Percentiles rank a stretch among this genome's conserved stretches.
Conservation (phyloP, 2,113 vertebrate species). For the Ahaetulla prasina region DNA sequence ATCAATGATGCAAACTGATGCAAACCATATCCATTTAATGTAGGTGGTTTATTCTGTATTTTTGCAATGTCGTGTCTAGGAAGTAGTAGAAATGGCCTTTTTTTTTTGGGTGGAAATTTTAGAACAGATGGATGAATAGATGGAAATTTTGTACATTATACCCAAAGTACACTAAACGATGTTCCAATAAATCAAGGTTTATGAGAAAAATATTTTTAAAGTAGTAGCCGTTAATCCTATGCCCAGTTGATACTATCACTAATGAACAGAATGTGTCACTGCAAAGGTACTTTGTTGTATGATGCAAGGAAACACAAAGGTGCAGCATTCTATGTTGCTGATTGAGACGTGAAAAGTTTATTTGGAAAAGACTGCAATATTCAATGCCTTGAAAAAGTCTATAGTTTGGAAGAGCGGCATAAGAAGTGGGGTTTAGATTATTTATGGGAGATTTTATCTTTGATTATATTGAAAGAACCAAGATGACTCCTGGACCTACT, state of each 20-base stretch:
- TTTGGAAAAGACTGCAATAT: conserved; percentile 65
- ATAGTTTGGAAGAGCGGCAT: conserved; percentile 54
- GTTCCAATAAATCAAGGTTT: neutral
- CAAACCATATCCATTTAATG: neutral
- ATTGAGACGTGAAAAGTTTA: conserved; percentile 60
- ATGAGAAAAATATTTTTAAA: neutral
- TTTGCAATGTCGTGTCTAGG: neutral
- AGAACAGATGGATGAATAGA: too few relatives aligned
- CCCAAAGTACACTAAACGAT: neutral
- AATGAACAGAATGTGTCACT: too few relatives aligned
- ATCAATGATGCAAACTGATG: neutral
- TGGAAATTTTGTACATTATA: neutral
- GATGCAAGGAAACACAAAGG: too few relatives aligned
- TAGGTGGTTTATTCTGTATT: neutral
- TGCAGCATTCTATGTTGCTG: conserved; percentile 69
- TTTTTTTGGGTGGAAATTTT: neutral
- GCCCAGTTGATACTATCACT: too few relatives aligned
- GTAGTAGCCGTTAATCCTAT: too few relatives aligned
- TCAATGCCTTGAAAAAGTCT: conserved; percentile 51
- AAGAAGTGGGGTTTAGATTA: conserved; percentile 67
- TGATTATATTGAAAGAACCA: conserved; percentile 56
- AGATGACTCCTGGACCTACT: neutral
- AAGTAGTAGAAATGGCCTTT: neutral
- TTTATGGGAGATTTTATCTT: conserved; percentile 63
- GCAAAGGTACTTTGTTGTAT: too few relatives aligned